Evolutionary conservation across 2,797 vertebrate genomes (phyloP), one percentile per base, ranked within the genome.

Genomic region (Sorex maritimensis): DNA sequence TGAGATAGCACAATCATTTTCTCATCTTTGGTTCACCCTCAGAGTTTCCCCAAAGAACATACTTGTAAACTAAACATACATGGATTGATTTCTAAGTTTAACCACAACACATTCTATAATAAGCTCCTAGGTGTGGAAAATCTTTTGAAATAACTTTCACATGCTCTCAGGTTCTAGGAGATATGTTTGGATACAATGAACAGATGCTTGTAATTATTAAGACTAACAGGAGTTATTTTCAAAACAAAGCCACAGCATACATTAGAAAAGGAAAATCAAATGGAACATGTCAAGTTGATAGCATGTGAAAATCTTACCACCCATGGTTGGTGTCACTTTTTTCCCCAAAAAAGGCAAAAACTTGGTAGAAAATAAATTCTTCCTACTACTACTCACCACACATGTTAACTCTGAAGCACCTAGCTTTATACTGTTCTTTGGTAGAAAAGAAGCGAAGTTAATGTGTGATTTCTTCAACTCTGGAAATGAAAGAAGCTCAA

Each of bases 191-290:
- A 87, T 61, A 90, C 14, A 93, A 84, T 91, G 21, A 95, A 80
- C 4, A 92, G n/a, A 55, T 26, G 73, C 17, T 38, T 65, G 13
- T 65, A 93, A 94, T 86, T 94, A 81, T 71, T 55, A 55, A 55
- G 46, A 89, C 72, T 89, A 85, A 38, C 9, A 79, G 72, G 1
- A 84, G 68, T 5, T 68, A 93, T 74, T 92, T 94, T 44, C 55
- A 55, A 92, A 95, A 85, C 41, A 82, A 86, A 92, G 52, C 30
- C 46, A 93, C 14, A 81, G 69, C 80, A 93, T 93, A 90, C 85
- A 90, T 72, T 91, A 55, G 26, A 21, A 94, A 91, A 79, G 58
- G 90, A 75, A 69, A 95, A 88, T 90, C 63, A 95, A 93, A 91
- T 77, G 38, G 38, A 72, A 67, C 63, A 91, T 79, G 71, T 94